phyloP scores from a whole-genome alignment of 2,888 invertebrate species.

The Blastobasis adustella region DNA sequence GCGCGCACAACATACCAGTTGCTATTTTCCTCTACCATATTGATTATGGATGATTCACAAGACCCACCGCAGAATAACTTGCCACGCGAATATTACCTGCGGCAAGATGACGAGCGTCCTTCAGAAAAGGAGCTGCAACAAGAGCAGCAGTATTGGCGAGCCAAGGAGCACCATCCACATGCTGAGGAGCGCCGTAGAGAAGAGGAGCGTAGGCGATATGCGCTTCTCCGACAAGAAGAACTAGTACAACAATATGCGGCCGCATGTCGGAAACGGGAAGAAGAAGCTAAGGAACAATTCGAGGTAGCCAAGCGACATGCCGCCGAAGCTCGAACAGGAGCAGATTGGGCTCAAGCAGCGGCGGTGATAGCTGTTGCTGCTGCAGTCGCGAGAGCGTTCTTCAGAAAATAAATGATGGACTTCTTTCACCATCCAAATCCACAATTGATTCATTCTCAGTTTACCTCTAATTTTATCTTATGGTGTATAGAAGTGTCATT shows the following conservation, averaged over 20 bases:
- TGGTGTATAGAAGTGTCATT: too few relatives aligned
- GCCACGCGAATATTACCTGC: neutral
- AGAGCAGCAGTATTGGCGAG: neutral
- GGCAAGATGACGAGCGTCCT: slow-evolving; percentile 1
- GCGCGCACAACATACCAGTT: slow-evolving; percentile 3
- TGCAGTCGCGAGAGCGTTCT: too few relatives aligned
- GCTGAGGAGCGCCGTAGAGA: slow-evolving; percentile 1
- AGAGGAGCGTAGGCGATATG: slow-evolving; percentile 6
- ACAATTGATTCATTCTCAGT: too few relatives aligned
- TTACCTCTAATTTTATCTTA: too few relatives aligned
- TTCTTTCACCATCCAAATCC: too few relatives aligned
- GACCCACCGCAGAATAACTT: slow-evolving; percentile 1
- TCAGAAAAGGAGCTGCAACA: neutral
- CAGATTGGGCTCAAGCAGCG: too few relatives aligned
- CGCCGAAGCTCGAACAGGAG: slow-evolving; percentile 8
- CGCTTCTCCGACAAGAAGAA: slow-evolving; percentile 7
- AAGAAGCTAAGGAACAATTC: slow-evolving; percentile 5
- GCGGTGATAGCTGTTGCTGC: too few relatives aligned
- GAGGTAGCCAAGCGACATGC: slow-evolving; percentile 6
- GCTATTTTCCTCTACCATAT: slow-evolving; percentile 2
- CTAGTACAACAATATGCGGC: slow-evolving; percentile 5
- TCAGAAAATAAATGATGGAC: too few relatives aligned
- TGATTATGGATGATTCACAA: slow-evolving; percentile 5
- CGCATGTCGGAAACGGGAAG: slow-evolving; percentile 5
- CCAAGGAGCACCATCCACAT: neutral